phyloP scores from a whole-genome alignment of 2,113 vertebrate species.

The Collichthys lucidus region DNA sequence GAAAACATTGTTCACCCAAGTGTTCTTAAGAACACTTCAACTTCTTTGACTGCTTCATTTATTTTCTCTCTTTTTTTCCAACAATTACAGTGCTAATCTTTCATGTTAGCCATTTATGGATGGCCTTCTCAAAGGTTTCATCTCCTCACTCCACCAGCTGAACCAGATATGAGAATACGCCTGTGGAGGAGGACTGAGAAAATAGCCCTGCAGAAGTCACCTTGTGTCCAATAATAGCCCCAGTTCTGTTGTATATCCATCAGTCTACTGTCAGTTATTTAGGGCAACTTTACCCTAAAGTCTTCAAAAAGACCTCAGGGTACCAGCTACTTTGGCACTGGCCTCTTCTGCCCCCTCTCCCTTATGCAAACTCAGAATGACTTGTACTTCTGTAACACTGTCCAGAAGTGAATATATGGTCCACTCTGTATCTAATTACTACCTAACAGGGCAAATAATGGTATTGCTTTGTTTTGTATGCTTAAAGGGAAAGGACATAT shows the following conservation, averaged over 20 bases:
- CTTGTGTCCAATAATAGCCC: constrained; percentile 71
- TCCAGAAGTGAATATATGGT: constrained; percentile 5
- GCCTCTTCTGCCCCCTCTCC: constrained; percentile 14
- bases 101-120: constrained; percentile 59
- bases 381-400: constrained; percentile 11
- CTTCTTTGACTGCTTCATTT: constrained; percentile 30
- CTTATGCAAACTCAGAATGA: constrained; percentile 34
- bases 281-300: constrained; percentile 69
- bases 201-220: constrained; percentile 69
- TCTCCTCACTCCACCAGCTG: constrained; percentile 46
- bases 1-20: constrained; percentile 40
- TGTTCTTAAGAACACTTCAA: constrained; percentile 20
- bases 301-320: constrained; percentile 51
- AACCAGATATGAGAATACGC: constrained; percentile 63
- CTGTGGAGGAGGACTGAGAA: constrained; percentile 52
- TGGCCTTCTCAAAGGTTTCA: constrained; percentile 40
- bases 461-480: background rate
- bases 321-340: constrained; percentile 47
- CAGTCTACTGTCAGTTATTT: constrained; percentile 75
- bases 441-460: background rate
- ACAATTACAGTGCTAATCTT: constrained; percentile 27
- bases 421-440: background rate
- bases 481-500: background rate
- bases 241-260: constrained; percentile 65
- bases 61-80: background rate